phyloP scores from a whole-genome alignment of 2,113 vertebrate genomes.

The Peromyscus leucopus region DNA sequence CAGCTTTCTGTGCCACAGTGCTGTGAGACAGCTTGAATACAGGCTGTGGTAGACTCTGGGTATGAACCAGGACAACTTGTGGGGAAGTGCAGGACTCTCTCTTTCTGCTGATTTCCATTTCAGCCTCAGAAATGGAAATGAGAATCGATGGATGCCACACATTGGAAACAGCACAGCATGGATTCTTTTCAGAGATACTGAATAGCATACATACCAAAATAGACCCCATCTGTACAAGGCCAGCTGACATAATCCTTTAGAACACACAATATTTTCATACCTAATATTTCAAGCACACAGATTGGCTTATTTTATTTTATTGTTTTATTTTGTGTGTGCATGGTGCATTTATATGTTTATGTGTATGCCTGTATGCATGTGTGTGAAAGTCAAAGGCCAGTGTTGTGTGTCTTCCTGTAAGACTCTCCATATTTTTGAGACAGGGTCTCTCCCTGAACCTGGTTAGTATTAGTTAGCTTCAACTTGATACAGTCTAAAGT shows the following conservation, averaged over 20 bases:
- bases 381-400: neutral
- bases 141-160: conserved; percentile 4
- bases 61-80: neutral
- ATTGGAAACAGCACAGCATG: neutral
- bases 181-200: neutral
- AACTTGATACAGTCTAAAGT: neutral
- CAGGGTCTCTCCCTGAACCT: neutral
- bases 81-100: neutral
- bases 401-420: neutral
- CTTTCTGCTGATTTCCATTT: conserved; percentile 2
- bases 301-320: neutral
- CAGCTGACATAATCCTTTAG: neutral
- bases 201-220: neutral
- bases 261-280: neutral
- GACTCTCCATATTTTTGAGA: neutral
- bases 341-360: neutral
- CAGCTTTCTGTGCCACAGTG: accelerated
- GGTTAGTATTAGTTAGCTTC: neutral
- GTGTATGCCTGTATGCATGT: too few species aligned
- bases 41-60: neutral
- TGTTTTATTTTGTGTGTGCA: neutral
- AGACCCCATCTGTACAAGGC: neutral
- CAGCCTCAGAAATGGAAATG: neutral
- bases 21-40: neutral
- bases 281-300: neutral